Evolutionary conservation across 2,797 vertebrate species (phyloP), one percentile per base, ranked within the genome.

Genomic region (Aulostomus chinensis): DNA sequence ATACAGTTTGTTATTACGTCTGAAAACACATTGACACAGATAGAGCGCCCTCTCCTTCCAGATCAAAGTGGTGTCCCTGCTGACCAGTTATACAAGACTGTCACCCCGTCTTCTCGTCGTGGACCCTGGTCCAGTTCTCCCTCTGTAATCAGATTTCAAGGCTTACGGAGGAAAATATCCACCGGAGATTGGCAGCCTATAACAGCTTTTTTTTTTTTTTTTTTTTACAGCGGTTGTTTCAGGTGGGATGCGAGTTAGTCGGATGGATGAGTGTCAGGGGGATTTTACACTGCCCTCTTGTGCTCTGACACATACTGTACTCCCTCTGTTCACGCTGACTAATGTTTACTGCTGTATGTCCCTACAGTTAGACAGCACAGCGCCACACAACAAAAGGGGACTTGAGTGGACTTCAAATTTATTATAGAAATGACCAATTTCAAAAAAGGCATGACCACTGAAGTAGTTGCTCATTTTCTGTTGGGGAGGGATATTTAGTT

Each of bases 41-140:
- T 93, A 91, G 89, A 92, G 87, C 91, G 82, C 91, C 64, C 50
- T 78, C 60, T 46, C 50, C 60, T 32, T 29, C 26, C 77, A 91
- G 89, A 91, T 95, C 93, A 94, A 94, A 95, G 92, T 80, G 85
- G 89, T 88, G 81, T 87, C 89, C 91, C 90, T 86, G 91, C 93
- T 93, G 90, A 78, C 92, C 76, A 58, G 87, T 92, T 87, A 93
- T 89, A 89, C 61, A 57, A 92, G 87, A 92, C 86, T 89, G 91
- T 93, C 92, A 91, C 92, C 92, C 90, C 69, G 82, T 85, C 85
- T 22, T 85, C 90, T 91, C 84, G 87, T 81, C 84, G 87, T 84
- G 91, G 86, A 90, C 93, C 38, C 91, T 88, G 89, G 88, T 91
- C 68, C 65, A 32, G 56, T 54, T 47, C 86, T 87, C 91, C 57